These are phyloP conservation scores for Bombylius major DNA, from an alignment of 2,888 invertebrate species.

Conservation along the genomic window DNA sequence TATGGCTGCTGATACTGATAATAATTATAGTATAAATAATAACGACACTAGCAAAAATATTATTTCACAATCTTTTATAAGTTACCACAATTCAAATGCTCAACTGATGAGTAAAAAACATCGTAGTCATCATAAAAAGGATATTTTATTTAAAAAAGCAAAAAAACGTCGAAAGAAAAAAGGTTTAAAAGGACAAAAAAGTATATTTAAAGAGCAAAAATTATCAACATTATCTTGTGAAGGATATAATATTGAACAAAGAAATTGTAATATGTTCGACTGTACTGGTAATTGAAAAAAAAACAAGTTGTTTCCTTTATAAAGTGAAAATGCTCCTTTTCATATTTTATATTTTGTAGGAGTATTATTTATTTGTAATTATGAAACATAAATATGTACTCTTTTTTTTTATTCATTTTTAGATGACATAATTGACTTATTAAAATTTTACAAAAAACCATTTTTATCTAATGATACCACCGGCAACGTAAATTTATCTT, in stretches of 20 bases:
- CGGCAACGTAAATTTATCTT: background rate
- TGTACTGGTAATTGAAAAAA: slow-evolving; percentile 26
- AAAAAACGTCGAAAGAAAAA: slow-evolving; percentile 9
- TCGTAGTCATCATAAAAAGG: background rate
- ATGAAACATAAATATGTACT: background rate
- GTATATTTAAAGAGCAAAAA: background rate
- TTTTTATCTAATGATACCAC: slow-evolving; percentile 23
- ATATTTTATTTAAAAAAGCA: background rate
- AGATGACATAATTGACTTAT: slow-evolving; percentile 35
- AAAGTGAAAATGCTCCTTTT: too few species aligned
- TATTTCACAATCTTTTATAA: background rate
- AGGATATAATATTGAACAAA: slow-evolving; percentile 37
- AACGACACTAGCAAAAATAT: background rate
- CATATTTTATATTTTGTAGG: too few species aligned
- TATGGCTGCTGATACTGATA: background rate
- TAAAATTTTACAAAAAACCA: slow-evolving; percentile 34
- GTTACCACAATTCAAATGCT: background rate
- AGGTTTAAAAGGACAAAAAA: background rate
- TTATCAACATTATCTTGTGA: slow-evolving; percentile 33
- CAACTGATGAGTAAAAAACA: background rate
- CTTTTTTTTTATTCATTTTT: slow-evolving; percentile 10
- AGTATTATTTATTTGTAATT: too few species aligned
- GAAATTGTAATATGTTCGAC: slow-evolving; percentile 36
- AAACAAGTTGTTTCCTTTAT: background rate
- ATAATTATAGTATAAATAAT: slow-evolving; percentile 1